A percentile compares a stretch with the other conserved stretches of the same genome.
Evolutionary conservation across 2,888 invertebrate species (phyloP).

Genomic region (Parthenolecanium corni): DNA sequence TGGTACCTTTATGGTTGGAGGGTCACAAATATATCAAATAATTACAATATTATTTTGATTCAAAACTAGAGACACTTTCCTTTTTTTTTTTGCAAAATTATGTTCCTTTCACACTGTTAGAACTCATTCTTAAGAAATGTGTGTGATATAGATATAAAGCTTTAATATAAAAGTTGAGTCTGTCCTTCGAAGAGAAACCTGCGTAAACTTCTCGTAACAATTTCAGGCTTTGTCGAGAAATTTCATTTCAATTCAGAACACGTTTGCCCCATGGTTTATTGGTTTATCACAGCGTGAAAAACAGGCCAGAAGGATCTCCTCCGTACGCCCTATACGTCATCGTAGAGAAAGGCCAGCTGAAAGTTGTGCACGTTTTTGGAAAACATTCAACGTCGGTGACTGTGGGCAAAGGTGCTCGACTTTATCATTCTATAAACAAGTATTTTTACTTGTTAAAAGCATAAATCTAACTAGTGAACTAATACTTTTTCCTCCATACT

Average conservation of each 20-base stretch:
- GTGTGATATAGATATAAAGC: too few relatives aligned
- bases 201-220: too few relatives aligned
- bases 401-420: conserved; percentile 56
- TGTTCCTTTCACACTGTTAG: too few relatives aligned
- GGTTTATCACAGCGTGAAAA: conserved; percentile 82
- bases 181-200: too few relatives aligned
- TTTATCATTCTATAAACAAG: background rate
- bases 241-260: conserved; percentile 79
- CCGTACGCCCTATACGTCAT: conserved; percentile 84
- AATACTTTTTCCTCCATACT: background rate
- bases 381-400: conserved; percentile 73
- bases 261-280: conserved; percentile 75
- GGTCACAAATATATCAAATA: too few relatives aligned
- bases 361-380: conserved; percentile 84
- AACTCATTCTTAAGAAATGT: too few relatives aligned
- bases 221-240: conserved; percentile 67
- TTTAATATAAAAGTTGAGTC: too few relatives aligned
- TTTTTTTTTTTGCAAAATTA: too few relatives aligned
- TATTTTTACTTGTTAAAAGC: background rate
- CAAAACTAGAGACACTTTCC: too few relatives aligned
- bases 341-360: conserved; percentile 80
- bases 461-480: background rate
- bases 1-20: too few relatives aligned
- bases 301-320: conserved; percentile 64
- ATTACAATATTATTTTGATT: too few relatives aligned